Evolutionary conservation across 2,113 vertebrate genomes (phyloP), one percentile per base, ranked within the genome.

Genomic region (Saguinus midas): DNA sequence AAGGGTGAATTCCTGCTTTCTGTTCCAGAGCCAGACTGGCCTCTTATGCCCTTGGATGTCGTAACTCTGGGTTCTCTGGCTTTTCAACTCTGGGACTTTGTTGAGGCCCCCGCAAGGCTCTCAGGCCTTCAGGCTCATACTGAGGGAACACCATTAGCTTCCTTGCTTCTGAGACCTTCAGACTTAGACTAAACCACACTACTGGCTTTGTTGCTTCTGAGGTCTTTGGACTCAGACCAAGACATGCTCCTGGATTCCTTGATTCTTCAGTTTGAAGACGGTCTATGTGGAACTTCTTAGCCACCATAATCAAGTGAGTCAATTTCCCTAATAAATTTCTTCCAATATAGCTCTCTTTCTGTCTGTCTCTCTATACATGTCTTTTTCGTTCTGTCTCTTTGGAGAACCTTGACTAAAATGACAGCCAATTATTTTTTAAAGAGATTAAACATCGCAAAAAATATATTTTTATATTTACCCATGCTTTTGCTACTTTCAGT

Each of bases 361-460:
- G 13, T 68, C 0, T 66, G 0, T 66, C 32, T 66, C 32, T 35
- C 14, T 8, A 35, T 29, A 68, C 32, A 0, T 70, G 7, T 18
- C 35, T 16, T n/a, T 9, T n/a, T 70, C 17, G 16, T n/a, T n/a
- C 35, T 27, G 61, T 29, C 61, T 70, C 16, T 70, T 17, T 70
- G 16, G 35, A n/a, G 68, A 70, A 70, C 35, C 35, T 17, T 70
- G 35, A n/a, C 68, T 70, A 70, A 70, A 70, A 70, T 17, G 7
- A 70, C 35, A 70, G 35, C 16, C 35, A 70, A 70, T n/a, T n/a
- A n/a, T n/a, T 35, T 70, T 70, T 70, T 18, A n/a, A 70, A 70
- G 68, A 70, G 68, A 70, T n/a, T n/a, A 70, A 70, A 35, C 32
- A 68, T 32, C 27, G 29, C 11, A 3, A 68, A 58, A 68, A 68